These are phyloP conservation scores for Pseudomyrmex cubaensis DNA, from an alignment of 1,140 invertebrate species.

Conservation along the genomic window DNA sequence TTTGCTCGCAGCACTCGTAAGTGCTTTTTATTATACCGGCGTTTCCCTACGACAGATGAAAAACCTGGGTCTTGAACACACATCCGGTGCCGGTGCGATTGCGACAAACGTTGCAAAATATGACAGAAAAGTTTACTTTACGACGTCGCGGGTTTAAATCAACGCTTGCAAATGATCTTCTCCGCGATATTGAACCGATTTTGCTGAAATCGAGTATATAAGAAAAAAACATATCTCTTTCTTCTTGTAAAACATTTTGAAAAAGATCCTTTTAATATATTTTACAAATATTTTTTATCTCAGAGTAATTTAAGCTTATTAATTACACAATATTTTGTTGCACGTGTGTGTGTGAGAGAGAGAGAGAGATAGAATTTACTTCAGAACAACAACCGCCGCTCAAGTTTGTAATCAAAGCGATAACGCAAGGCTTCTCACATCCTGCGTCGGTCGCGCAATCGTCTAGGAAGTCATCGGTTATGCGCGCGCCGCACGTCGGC, in stretches of 20 bases:
- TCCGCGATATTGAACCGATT: too few species aligned
- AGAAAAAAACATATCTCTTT: too few species aligned
- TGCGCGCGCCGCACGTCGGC: constrained; percentile 43
- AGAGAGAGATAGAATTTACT: not conserved
- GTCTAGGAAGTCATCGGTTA: constrained; percentile 76
- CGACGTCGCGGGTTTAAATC: not conserved
- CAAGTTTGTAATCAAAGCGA: constrained; percentile 74
- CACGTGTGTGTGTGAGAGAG: too few species aligned
- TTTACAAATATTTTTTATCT: too few species aligned
- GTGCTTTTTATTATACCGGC: constrained; percentile 14
- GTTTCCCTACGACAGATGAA: constrained; percentile 25
- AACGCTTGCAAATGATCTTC: too few species aligned
- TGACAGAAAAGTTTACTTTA: not conserved
- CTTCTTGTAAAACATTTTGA: too few species aligned
- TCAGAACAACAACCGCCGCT: too few species aligned
- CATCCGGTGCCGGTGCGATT: constrained; percentile 29
- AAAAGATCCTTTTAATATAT: too few species aligned
- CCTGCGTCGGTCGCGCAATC: constrained; percentile 74
- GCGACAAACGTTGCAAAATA: constrained; percentile 21
- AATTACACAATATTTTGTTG: too few species aligned
- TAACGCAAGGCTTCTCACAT: constrained; percentile 74
- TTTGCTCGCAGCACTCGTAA: not conserved
- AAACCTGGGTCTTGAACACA: constrained; percentile 30
- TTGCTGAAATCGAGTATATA: too few species aligned
- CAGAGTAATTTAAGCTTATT: too few species aligned